Evolutionary conservation across 2,113 vertebrate species (phyloP), one percentile per base, ranked within the genome.

Genomic region (Ramphastos sulfuratus): DNA sequence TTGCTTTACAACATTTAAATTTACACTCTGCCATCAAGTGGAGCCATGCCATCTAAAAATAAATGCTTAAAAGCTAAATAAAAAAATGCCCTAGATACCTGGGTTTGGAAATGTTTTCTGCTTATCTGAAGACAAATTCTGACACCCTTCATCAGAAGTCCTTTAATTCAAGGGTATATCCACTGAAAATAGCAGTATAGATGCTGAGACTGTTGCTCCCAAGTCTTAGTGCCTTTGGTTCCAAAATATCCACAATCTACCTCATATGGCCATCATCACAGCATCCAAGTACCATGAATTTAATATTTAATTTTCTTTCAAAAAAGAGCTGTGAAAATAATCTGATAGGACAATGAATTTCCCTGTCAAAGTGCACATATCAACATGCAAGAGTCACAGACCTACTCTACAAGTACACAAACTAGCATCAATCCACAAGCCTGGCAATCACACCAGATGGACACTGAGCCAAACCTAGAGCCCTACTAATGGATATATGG

Each of bases 1-100:
- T 89, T 97, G 92, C 95, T 95, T 93, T 81, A 94, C 90, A 95
- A 71, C 79, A 91, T 92, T 94, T 88, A 89, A 85, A 95, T 96
- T 96, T 94, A 93, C 89, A 85, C 83, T 87, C 82, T 7, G 75
- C 77, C 78, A 92, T 86, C 88, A 85, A 94, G 64, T 78, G 84
- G 76, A 95, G 86, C 84, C 87, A 71, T 21, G 75, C 30, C 74
- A 93, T 80, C 93, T 92, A 94, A 94, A 97, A 90, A 96, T 91
- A 95, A 96, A 94, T 44, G 58, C 76, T 82, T 94, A 92, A 94
- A 95, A 93, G 92, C 88, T 48, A 80, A 92, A 92, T 55, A 44
- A 37, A 30, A 80, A 69, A 87, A 70, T n/a, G 84, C 64, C 91
- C 95, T 56, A 89, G 87, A 91, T 91, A 94, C 80, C 76, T 91